These are phyloP conservation scores for Griposia aprilina DNA, from an alignment of 2,888 invertebrate species.

Conservation along the genomic window DNA sequence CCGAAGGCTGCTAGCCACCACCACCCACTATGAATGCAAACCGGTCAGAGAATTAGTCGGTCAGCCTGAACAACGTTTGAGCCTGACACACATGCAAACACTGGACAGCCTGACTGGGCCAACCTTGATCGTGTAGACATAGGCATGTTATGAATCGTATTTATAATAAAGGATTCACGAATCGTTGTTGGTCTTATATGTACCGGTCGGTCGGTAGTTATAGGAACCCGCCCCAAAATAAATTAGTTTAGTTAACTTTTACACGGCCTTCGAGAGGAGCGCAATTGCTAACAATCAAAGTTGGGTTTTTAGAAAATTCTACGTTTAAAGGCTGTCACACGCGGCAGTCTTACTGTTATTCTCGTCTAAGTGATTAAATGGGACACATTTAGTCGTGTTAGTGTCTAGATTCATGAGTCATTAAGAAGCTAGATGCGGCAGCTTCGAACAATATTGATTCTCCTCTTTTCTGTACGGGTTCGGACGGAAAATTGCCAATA, in stretches of 20 bases:
- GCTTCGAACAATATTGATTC: slow-evolving; percentile 55
- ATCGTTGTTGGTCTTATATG: background rate
- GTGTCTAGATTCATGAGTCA: slow-evolving; percentile 59
- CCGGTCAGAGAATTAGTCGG: background rate
- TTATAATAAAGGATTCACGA: background rate
- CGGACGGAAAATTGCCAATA: slow-evolving; percentile 25
- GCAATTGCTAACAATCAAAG: slow-evolving; percentile 2
- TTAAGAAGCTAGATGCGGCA: slow-evolving; percentile 55
- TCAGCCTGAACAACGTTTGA: slow-evolving; percentile 1
- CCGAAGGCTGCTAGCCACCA: background rate
- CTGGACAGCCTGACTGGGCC: background rate
- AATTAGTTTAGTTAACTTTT: background rate
- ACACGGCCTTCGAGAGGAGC: no score
- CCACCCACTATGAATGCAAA: background rate
- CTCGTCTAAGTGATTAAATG: slow-evolving; percentile 46
- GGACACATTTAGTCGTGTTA: slow-evolving; percentile 34
- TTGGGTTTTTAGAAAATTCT: slow-evolving; percentile 14
- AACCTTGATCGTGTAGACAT: background rate
- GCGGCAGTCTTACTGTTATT: slow-evolving; percentile 34
- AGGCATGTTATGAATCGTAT: no score
- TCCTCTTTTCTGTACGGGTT: slow-evolving; percentile 40
- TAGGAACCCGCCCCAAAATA: background rate
- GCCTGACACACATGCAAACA: background rate
- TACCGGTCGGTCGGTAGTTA: background rate
- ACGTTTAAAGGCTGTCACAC: slow-evolving; percentile 18